Percentiles rank a stretch among this genome's conserved stretches.
Conservation (phyloP, 2,113 vertebrate species). For the Ameiurus melas region DNA sequence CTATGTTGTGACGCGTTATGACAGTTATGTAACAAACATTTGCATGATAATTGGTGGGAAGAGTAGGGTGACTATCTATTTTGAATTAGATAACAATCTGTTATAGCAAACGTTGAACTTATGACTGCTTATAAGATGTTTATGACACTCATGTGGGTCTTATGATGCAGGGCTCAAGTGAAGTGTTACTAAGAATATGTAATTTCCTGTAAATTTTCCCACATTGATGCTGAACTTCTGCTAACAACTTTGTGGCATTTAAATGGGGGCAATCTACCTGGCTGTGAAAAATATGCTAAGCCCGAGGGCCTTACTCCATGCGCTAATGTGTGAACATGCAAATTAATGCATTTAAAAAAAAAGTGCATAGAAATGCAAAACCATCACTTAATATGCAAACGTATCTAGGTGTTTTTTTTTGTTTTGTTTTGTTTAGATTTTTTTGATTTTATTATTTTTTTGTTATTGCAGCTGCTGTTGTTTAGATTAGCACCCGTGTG, state of each 20-base stretch:
- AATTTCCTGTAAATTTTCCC: background rate
- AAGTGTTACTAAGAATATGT: background rate
- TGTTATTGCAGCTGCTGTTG: constrained; percentile 17
- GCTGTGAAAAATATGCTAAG: constrained; percentile 19
- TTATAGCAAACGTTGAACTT: background rate
- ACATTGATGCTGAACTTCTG: background rate
- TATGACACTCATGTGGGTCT: background rate
- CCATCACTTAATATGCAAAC: constrained; percentile 21
- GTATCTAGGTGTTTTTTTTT: background rate
- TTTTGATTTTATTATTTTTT: background rate
- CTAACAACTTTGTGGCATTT: constrained; percentile 14
- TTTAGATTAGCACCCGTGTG: constrained; percentile 34
- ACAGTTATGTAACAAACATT: no score
- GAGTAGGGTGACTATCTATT: no score
- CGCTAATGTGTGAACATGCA: background rate
- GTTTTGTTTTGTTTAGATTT: background rate
- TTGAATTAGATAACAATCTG: background rate
- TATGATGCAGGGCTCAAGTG: background rate
- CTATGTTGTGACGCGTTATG: background rate
- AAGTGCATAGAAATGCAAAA: constrained; percentile 9
- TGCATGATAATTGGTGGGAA: no score
- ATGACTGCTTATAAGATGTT: background rate
- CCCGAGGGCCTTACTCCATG: background rate
- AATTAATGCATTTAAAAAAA: background rate
- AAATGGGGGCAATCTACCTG: constrained; percentile 10